These are phyloP conservation scores for Cryptotermes secundus DNA, from an alignment of 1,140 invertebrate genomes.

Conservation along the genomic window DNA sequence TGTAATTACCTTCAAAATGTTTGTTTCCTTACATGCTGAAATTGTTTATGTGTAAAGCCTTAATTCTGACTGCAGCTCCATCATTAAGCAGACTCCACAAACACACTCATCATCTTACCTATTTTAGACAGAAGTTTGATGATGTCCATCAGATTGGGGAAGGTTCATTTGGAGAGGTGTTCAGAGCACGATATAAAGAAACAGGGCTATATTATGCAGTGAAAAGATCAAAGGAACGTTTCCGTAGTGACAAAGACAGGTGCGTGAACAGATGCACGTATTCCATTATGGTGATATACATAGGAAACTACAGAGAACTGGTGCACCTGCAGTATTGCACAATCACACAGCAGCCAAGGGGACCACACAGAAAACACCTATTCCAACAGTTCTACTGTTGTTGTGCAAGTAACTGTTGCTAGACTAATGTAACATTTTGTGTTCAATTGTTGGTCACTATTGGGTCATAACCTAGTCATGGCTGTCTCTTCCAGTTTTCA, in stretches of 20 bases:
- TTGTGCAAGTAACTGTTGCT: no score
- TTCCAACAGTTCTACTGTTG: no score
- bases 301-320: background rate
- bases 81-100: background rate
- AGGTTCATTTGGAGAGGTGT: conserved; percentile 22
- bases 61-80: background rate
- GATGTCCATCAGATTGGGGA: background rate
- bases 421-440: no score
- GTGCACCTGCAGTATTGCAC: background rate
- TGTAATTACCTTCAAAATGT: no score
- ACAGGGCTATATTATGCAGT: background rate
- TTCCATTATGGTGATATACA: background rate
- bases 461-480: no score
- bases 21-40: background rate
- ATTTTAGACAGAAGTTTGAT: conserved; percentile 10
- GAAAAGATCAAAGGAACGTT: conserved; percentile 12
- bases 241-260: background rate
- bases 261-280: background rate
- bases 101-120: background rate
- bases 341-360: no score
- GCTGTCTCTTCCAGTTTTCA: no score
- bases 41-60: background rate
- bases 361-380: no score
- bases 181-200: background rate
- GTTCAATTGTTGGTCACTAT: no score